Conservation (phyloP, 2,888 invertebrate genomes). For the Calameuta pallipes region DNA sequence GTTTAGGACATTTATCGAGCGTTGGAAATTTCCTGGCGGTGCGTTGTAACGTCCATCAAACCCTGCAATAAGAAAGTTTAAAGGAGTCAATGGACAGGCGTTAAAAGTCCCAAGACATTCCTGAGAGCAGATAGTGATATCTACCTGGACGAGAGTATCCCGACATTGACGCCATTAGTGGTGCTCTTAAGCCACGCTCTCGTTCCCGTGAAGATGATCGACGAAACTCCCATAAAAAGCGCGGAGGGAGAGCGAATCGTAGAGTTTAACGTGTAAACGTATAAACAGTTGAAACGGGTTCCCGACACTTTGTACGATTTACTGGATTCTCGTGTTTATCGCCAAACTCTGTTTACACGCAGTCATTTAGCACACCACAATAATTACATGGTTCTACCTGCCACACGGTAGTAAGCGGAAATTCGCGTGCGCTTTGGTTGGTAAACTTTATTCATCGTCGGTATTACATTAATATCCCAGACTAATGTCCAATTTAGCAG, state of each 20-base stretch:
- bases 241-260: slow-evolving; percentile 22
- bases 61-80: not conserved
- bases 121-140: slow-evolving; percentile 3
- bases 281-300: not conserved
- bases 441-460: not conserved
- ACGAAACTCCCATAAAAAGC: slow-evolving; percentile 48
- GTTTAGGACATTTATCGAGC: not conserved
- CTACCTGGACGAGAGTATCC: slow-evolving; percentile 33
- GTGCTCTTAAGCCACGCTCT: slow-evolving; percentile 42
- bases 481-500: not conserved
- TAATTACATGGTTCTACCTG: not conserved
- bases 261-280: not conserved
- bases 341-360: not conserved
- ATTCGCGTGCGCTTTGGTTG: not conserved
- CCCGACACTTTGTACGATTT: not conserved
- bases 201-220: slow-evolving; percentile 36
- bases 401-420: not conserved
- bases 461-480: not conserved
- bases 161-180: slow-evolving; percentile 54
- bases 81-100: not conserved
- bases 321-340: not conserved
- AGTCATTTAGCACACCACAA: not conserved
- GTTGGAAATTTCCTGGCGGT: not conserved
- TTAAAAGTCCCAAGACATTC: slow-evolving; percentile 34
- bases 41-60: not conserved